Percentiles rank a stretch among this genome's conserved stretches.
Evolutionary conservation across 2,888 invertebrate genomes (phyloP).

Genomic region (Yponomeuta plumbellus): DNA sequence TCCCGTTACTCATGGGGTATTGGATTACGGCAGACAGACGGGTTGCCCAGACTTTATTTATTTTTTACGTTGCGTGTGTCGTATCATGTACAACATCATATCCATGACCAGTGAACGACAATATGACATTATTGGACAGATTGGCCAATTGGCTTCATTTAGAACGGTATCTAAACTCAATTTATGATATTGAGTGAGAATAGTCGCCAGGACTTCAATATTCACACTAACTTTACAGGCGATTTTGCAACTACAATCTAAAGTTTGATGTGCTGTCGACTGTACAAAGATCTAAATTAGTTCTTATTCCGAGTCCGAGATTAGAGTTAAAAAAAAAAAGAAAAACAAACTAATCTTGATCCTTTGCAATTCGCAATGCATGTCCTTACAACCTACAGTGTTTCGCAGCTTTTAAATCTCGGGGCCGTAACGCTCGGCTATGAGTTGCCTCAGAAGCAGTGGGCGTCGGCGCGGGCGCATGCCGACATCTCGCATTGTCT

Average conservation of each 20-base stretch:
- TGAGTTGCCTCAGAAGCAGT: conserved; percentile 27
- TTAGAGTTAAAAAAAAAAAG: no score
- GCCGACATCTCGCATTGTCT: conserved; percentile 66
- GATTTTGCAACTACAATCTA: no score
- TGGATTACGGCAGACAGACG: not conserved
- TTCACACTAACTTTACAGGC: no score
- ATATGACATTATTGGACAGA: no score
- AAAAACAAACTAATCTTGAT: not conserved
- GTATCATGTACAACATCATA: not conserved
- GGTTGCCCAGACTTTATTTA: not conserved
- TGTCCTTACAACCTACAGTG: not conserved
- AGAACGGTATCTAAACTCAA: no score
- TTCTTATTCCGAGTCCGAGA: no score
- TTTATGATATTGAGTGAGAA: no score
- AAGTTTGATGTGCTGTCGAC: no score
- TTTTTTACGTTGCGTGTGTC: not conserved
- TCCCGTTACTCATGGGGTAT: not conserved
- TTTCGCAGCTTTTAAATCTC: not conserved
- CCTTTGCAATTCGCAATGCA: not conserved
- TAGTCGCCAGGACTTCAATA: no score
- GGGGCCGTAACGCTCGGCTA: not conserved
- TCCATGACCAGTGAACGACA: not conserved
- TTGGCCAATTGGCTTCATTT: no score
- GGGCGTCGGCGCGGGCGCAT: conserved; percentile 48
- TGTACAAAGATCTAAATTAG: no score